Conservation (phyloP, 2,113 vertebrate genomes). For the Triplophysa dalaica region DNA sequence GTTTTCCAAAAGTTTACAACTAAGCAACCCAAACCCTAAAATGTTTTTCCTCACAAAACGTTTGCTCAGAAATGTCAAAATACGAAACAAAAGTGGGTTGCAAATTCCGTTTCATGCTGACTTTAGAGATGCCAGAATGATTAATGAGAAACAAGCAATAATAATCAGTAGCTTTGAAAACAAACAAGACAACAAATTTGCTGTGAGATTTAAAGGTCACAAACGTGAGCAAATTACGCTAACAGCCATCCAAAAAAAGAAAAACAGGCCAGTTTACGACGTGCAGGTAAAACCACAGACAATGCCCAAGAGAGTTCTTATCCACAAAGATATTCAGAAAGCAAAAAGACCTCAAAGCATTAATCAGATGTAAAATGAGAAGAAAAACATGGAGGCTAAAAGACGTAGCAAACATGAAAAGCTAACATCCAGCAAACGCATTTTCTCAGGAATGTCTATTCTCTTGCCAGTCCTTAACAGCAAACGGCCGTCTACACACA, state of each 20-base stretch:
- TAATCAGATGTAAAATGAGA: not conserved
- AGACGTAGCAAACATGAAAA: conserved; percentile 27
- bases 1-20: too few species aligned
- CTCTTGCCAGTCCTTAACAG: conserved; percentile 46
- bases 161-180: conserved; percentile 4
- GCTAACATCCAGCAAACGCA: conserved; percentile 35
- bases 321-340: not conserved
- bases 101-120: not conserved
- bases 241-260: not conserved
- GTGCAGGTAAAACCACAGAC: not conserved
- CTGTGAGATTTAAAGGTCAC: conserved; percentile 17
- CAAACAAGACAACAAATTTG: not conserved
- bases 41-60: too few species aligned
- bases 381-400: not conserved
- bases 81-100: not conserved
- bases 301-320: not conserved
- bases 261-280: not conserved
- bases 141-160: conserved; percentile 17
- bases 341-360: not conserved
- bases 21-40: too few species aligned
- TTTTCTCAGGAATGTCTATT: conserved; percentile 43
- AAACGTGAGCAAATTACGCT: not conserved
- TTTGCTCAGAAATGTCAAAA: not conserved
- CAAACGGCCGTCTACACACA: conserved; percentile 11
- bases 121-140: not conserved